Conservation (phyloP, 2,888 invertebrate genomes). For the Ophioninae sp. region DNA sequence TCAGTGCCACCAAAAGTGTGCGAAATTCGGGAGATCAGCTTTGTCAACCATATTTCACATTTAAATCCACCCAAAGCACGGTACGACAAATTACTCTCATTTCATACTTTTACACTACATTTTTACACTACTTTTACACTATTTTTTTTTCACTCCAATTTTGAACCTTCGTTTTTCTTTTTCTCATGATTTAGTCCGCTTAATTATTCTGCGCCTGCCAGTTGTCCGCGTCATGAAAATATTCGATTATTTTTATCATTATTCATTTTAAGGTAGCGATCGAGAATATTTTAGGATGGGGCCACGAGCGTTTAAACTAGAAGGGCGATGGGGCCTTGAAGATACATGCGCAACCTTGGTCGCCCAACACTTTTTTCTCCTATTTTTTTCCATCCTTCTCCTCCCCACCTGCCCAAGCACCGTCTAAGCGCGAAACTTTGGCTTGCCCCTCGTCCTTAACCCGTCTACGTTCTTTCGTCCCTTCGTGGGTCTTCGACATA, state of each 20-base stretch:
- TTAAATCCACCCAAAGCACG: neutral
- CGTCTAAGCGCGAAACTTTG: conserved; percentile 13
- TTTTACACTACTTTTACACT: no score
- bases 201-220: no score
- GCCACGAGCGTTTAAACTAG: neutral
- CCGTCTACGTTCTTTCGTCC: conserved; percentile 23
- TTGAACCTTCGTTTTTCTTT: no score
- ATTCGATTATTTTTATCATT: neutral
- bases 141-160: no score
- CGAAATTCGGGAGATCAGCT: neutral
- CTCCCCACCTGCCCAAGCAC: conserved; percentile 14
- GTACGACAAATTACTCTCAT: neutral
- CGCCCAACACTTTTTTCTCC: conserved; percentile 21
- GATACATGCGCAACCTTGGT: conserved; percentile 34
- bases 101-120: no score
- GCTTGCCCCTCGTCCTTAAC: conserved; percentile 31
- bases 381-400: conserved; percentile 20
- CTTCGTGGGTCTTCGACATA: conserved; percentile 48
- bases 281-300: neutral
- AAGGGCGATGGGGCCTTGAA: conserved; percentile 24
- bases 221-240: neutral
- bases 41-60: neutral
- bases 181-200: no score
- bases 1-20: neutral
- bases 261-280: conserved; percentile 3